Percentiles rank a stretch among this genome's conserved stretches.
Evolutionary conservation across 37 sponge, comb jelly and placozoan genomes (phyloP).

Genomic region (Chondrosia reniformis): DNA sequence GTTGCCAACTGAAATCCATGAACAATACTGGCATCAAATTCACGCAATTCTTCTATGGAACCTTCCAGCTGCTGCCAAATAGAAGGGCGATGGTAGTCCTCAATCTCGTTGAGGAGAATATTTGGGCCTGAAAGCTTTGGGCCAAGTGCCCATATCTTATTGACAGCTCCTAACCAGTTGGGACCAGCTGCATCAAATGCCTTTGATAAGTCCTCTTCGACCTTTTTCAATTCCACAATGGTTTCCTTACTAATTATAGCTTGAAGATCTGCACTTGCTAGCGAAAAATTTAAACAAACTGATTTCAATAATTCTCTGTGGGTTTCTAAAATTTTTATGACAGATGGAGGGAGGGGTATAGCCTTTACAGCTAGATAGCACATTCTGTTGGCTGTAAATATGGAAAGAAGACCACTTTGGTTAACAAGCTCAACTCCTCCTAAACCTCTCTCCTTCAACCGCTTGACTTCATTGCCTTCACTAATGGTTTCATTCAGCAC

Average conservation of each 20-base stretch:
- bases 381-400: conserved; percentile 55
- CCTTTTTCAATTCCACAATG: conserved; percentile 26
- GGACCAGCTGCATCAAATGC: conserved; percentile 35
- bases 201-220: conserved; percentile 28
- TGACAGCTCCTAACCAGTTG: conserved; percentile 45
- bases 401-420: neutral
- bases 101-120: conserved; percentile 69
- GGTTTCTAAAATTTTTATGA: conserved; percentile 35
- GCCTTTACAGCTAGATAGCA: conserved; percentile 54
- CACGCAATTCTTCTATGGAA: conserved; percentile 18
- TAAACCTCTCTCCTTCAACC: neutral
- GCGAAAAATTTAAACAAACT: conserved; percentile 9
- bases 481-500: conserved; percentile 83
- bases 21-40: conserved; percentile 77
- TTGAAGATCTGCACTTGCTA: neutral
- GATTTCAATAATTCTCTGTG: conserved; percentile 47
- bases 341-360: conserved; percentile 52
- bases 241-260: neutral
- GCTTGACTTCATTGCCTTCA: conserved; percentile 39
- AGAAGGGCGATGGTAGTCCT: conserved; percentile 49
- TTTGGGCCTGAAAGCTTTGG: conserved; percentile 84
- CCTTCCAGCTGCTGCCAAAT: conserved; percentile 46
- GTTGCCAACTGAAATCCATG: conserved; percentile 93
- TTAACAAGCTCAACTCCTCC: neutral
- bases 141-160: conserved; percentile 89